phyloP scores from a whole-genome alignment of 2,888 invertebrate genomes.

The Ptycholaimellus sp. region DNA sequence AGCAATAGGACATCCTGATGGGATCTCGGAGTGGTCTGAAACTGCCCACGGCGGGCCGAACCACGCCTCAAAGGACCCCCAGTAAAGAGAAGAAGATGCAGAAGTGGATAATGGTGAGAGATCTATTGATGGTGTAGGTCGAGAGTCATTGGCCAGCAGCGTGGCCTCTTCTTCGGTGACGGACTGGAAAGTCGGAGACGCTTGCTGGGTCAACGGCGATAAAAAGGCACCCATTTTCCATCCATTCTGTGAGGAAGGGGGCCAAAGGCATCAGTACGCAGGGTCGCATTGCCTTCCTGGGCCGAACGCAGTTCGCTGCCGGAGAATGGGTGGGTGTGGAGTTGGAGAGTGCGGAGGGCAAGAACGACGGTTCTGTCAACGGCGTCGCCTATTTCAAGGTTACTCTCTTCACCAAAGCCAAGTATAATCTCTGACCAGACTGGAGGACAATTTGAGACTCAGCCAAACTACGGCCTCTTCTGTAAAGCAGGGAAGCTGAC shows the following conservation, averaged over 20 bases:
- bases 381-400: constrained; percentile 48
- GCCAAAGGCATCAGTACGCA: too few species aligned
- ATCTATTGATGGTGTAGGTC: background rate
- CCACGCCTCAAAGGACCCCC: too few species aligned
- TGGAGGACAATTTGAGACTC: constrained; percentile 5
- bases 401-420: background rate
- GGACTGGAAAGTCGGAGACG: background rate
- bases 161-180: background rate
- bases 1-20: too few species aligned
- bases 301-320: constrained; percentile 35
- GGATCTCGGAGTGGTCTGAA: too few species aligned
- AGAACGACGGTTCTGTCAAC: constrained; percentile 81
- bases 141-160: constrained; percentile 1
- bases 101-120: background rate
- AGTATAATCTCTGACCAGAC: background rate
- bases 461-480: constrained; percentile 9
- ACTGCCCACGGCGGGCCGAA: too few species aligned
- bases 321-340: constrained; percentile 92
- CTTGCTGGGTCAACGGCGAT: background rate
- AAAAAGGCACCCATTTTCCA: too few species aligned
- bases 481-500: constrained; percentile 9
- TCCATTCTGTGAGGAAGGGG: too few species aligned
- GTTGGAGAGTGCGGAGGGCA: constrained; percentile 70
- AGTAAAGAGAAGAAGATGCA: too few species aligned
- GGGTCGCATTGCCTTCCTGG: constrained; percentile 12